phyloP scores from a whole-genome alignment of 2,888 invertebrate genomes.

The Meandrusa payeni region DNA sequence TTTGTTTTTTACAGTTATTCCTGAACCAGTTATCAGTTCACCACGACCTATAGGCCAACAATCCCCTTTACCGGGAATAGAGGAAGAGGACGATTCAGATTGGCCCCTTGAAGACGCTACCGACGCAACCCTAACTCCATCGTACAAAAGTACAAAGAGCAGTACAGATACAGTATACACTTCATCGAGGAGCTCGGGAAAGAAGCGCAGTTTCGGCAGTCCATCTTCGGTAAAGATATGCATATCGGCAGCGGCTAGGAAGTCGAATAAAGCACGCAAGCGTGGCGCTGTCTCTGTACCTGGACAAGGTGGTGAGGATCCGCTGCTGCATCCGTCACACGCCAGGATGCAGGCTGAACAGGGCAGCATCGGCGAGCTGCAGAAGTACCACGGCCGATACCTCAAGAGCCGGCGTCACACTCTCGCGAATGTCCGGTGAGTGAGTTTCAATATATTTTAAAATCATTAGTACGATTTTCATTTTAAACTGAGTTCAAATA shows the following conservation, averaged over 20 bases:
- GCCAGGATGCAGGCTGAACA: constrained; percentile 95
- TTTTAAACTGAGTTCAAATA: too few species aligned
- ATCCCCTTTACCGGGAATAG: constrained; percentile 89
- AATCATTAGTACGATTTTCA: too few species aligned
- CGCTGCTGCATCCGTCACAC: constrained; percentile 56
- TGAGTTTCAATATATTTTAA: too few species aligned
- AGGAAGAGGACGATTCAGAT: constrained; percentile 89
- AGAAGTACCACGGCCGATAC: constrained; percentile 93
- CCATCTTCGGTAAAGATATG: constrained; percentile 82
- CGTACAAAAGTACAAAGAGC: constrained; percentile 75
- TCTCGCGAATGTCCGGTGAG: constrained; percentile 96
- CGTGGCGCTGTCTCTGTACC: constrained; percentile 56
- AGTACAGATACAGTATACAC: constrained; percentile 75
- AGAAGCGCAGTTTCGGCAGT: constrained; percentile 74
- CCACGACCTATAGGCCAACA: constrained; percentile 83
- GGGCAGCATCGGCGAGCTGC: constrained; percentile 93
- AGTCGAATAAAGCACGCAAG: constrained; percentile 75
- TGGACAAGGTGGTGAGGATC: constrained; percentile 56
- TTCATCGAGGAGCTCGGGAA: constrained; percentile 72
- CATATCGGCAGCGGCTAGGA: constrained; percentile 77
- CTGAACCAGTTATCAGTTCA: constrained; percentile 76
- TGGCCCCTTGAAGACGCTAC: constrained; percentile 77
- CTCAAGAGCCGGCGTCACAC: constrained; percentile 93
- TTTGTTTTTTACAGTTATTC: constrained; percentile 77
- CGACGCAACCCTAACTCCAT: constrained; percentile 72